Conservation (phyloP, 2,888 invertebrate species). For the Trisateles emortualis region DNA sequence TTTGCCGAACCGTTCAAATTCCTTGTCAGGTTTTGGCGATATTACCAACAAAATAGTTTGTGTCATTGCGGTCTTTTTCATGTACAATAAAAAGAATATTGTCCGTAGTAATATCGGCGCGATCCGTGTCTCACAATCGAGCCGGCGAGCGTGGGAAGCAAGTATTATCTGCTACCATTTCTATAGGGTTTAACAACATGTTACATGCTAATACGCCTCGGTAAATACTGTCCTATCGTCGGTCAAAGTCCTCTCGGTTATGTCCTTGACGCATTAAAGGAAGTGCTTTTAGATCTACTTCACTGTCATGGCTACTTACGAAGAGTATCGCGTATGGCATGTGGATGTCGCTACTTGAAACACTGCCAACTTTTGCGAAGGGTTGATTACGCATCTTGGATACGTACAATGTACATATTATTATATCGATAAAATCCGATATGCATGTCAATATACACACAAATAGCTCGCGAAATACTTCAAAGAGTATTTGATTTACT, state of each 20-base stretch:
- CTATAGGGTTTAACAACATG: slow-evolving; percentile 53
- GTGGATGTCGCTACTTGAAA: slow-evolving; percentile 39
- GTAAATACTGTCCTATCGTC: slow-evolving; percentile 42
- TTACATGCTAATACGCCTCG: slow-evolving; percentile 46
- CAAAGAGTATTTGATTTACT: slow-evolving; percentile 4
- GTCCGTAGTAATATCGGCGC: slow-evolving; percentile 29
- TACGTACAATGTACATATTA: slow-evolving; percentile 18
- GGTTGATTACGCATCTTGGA: slow-evolving; percentile 28
- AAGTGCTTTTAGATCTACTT: slow-evolving; percentile 35
- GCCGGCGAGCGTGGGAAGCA: slow-evolving; percentile 64
- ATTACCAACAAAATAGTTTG: slow-evolving; percentile 13
- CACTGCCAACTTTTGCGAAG: slow-evolving; percentile 43
- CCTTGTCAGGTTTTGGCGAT: neutral
- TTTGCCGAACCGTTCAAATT: neutral
- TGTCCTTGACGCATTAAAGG: slow-evolving; percentile 42
- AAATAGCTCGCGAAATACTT: slow-evolving; percentile 21
- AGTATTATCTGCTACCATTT: slow-evolving; percentile 58
- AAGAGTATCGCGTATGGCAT: slow-evolving; percentile 33
- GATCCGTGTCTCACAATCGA: slow-evolving; percentile 53
- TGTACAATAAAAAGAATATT: slow-evolving; percentile 28
- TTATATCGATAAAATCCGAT: slow-evolving; percentile 20
- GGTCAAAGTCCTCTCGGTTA: slow-evolving; percentile 41
- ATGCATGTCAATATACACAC: slow-evolving; percentile 30
- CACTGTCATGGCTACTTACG: slow-evolving; percentile 42
- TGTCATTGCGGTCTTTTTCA: slow-evolving; percentile 15